Base-by-base conservation (phyloP, 2,113 vertebrate genomes). In the Mesembrinibis cayennensis region DNA sequence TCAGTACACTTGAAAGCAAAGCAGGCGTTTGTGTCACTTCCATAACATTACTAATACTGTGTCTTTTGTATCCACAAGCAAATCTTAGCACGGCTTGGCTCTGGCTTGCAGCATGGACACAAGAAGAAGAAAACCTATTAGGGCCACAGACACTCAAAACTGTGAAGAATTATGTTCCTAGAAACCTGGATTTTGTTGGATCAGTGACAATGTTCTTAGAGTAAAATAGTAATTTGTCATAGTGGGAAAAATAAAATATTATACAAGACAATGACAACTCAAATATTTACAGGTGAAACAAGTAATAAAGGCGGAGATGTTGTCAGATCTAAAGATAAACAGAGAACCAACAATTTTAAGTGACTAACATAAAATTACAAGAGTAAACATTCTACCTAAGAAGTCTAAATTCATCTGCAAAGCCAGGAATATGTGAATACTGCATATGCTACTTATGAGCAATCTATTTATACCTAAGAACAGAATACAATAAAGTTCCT, bases 271-370 rank as follows among this genome's bases (percentile, higher is more conserved):
- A 34, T 82, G 63, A 89, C 50, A 95, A 77, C 62, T 94, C 59
- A 92, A 93, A 96, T 94, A 97, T 95, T 90, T 96, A 85, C 38
- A 93, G 55, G 58, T 91, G 69, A 95, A 96, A 72, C 19, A 74
- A 89, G 9, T 56, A 91, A 78, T 87, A 96, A 94, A 95, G 77
- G 62, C 2, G 19, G 91, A 87, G 53, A 73, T 67, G 78, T 77
- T 95, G 45, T 92, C 53, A 88, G 52, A 72, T 70, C 58, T 90
- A 89, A 97, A 91, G n/a, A 85, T 77, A 96, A 92, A 95, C 26
- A 96, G 30, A 84, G 32, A 96, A 93, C 30, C 5, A 29, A 88
- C n/a, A 93, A 90, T 95, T 93, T 93, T 61, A 92, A 93, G 52
- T 50, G 27, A 77, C 72, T 77, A 76, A 95, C 72, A 92, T 63